These are phyloP conservation scores for Brachionus asplanchnoidis DNA, from an alignment of 1,140 invertebrate genomes.

Conservation along the genomic window DNA sequence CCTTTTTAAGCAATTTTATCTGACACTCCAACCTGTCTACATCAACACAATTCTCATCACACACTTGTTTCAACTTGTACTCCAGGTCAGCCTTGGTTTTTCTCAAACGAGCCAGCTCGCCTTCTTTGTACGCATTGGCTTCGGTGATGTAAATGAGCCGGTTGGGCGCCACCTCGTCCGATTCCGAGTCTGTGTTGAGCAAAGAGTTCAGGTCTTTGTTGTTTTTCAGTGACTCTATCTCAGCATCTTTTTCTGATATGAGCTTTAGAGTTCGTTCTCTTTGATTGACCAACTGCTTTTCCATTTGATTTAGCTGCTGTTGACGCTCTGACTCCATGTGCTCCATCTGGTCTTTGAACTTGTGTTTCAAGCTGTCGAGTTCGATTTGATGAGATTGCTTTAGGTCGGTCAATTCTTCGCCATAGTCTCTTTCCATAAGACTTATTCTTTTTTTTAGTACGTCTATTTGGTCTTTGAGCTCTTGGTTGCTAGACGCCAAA, in stretches of 20 bases:
- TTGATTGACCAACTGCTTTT: slow-evolving; percentile 20
- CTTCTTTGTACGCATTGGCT: slow-evolving; percentile 2
- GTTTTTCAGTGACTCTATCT: background rate
- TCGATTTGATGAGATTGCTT: background rate
- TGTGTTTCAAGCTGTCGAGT: background rate
- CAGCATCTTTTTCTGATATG: slow-evolving; percentile 18
- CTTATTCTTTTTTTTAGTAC: background rate
- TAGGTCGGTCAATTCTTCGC: background rate
- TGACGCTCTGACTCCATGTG: background rate
- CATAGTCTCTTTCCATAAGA: background rate
- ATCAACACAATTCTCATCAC: slow-evolving; percentile 17
- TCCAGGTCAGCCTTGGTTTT: background rate
- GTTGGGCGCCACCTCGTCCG: background rate
- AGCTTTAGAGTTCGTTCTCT: slow-evolving; percentile 14
- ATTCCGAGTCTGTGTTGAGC: background rate
- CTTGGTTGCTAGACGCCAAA: background rate
- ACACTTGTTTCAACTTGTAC: slow-evolving; percentile 15
- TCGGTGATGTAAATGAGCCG: slow-evolving; percentile 9
- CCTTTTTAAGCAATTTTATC: slow-evolving; percentile 10
- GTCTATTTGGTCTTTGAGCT: slow-evolving; percentile 19
- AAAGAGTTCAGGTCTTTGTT: background rate
- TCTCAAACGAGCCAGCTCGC: background rate
- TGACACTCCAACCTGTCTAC: background rate
- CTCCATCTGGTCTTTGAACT: background rate
- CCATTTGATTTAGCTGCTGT: background rate